Evolutionary conservation across 2,888 invertebrate species (phyloP).

Genomic region (Boloria selene): DNA sequence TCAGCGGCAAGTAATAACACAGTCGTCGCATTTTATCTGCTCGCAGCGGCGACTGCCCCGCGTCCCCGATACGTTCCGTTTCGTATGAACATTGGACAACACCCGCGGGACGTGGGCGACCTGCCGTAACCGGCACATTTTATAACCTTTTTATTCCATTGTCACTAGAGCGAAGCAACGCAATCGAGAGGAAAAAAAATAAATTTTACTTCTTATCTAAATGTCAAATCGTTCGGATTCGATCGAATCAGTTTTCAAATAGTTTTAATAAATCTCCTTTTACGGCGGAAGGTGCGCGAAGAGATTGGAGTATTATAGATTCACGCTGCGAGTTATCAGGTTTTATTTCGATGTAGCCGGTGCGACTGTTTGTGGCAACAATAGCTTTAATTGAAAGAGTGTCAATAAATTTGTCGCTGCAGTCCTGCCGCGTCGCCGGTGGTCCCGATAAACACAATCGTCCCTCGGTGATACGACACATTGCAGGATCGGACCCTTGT

Average conservation of each 20-base stretch:
- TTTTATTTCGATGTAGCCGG: slow-evolving; percentile 77
- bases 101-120: slow-evolving; percentile 75
- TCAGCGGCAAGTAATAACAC: slow-evolving; percentile 69
- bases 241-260: slow-evolving; percentile 82
- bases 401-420: slow-evolving; percentile 80
- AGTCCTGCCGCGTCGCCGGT: slow-evolving; percentile 68
- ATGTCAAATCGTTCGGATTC: slow-evolving; percentile 82
- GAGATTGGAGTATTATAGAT: slow-evolving; percentile 70
- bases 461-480: slow-evolving; percentile 57
- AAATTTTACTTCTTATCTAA: slow-evolving; percentile 82
- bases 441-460: slow-evolving; percentile 71
- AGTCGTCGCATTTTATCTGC: slow-evolving; percentile 75
- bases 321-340: slow-evolving; percentile 78
- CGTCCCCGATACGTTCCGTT: slow-evolving; percentile 56
- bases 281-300: slow-evolving; percentile 69
- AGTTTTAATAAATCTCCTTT: slow-evolving; percentile 83
- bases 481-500: slow-evolving; percentile 68
- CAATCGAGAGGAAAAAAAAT: slow-evolving; percentile 77
- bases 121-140: slow-evolving; percentile 72
- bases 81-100: slow-evolving; percentile 64
- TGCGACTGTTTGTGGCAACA: slow-evolving; percentile 70
- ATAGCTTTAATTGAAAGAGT: slow-evolving; percentile 82
- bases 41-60: slow-evolving; percentile 54
- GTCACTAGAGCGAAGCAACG: slow-evolving; percentile 72
- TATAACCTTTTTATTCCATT: slow-evolving; percentile 82